These are phyloP conservation scores for Diplolepis rosae DNA, from an alignment of 2,888 invertebrate species.

Conservation along the genomic window DNA sequence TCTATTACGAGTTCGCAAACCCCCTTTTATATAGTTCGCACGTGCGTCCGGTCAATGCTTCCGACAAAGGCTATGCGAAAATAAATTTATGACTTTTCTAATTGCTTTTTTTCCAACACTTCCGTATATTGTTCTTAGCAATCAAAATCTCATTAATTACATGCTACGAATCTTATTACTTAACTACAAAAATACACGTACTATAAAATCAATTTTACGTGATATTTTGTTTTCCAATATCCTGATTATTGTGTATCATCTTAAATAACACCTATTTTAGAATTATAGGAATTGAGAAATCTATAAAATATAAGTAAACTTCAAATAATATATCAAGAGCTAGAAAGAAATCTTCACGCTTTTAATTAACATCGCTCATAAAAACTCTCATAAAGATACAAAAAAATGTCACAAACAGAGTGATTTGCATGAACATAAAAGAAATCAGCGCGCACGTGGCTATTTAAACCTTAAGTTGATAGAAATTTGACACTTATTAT, in stretches of 20 bases:
- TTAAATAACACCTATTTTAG: background rate
- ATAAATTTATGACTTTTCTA: background rate
- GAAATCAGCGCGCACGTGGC: background rate
- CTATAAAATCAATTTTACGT: background rate
- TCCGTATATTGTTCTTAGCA: no score
- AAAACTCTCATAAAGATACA: background rate
- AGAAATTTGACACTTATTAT: background rate
- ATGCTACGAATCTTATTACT: no score
- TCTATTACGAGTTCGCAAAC: slow-evolving; percentile 17
- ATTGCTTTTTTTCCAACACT: background rate
- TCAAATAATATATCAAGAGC: background rate
- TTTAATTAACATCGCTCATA: background rate
- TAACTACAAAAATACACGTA: no score
- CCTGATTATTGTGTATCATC: no score
- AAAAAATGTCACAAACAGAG: background rate
- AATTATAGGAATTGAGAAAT: background rate
- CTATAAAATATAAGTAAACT: background rate
- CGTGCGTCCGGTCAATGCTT: slow-evolving; percentile 24
- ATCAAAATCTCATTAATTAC: no score
- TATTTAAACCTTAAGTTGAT: background rate
- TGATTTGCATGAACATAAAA: background rate
- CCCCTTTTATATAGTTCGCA: slow-evolving; percentile 26
- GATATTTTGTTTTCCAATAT: no score
- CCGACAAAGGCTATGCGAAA: slow-evolving; percentile 3
- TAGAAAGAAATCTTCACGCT: background rate